Conservation (phyloP, 2,797 vertebrate species). For the Holocentrus rufus region DNA sequence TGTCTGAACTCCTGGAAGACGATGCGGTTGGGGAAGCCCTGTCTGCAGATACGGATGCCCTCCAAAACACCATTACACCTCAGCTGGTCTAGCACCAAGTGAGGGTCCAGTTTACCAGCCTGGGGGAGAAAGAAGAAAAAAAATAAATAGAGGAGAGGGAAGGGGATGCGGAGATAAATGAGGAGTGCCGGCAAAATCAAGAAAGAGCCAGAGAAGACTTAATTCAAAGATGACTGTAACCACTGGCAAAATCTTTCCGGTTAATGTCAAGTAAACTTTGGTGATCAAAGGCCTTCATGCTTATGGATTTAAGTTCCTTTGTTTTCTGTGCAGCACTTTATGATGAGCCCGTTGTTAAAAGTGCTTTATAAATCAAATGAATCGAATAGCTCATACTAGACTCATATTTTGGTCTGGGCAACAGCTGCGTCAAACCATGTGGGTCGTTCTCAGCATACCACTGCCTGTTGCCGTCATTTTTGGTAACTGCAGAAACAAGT, state of each 20-base stretch:
- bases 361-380: neutral
- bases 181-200: too few relatives aligned
- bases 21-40: conserved; percentile 98
- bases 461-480: neutral
- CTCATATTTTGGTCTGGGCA: neutral
- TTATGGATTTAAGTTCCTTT: too few relatives aligned
- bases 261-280: too few relatives aligned
- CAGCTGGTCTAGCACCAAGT: conserved; percentile 95
- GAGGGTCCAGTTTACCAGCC: conserved; percentile 95
- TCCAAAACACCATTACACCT: conserved; percentile 96
- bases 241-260: too few relatives aligned
- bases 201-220: too few relatives aligned
- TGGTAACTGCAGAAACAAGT: too few relatives aligned
- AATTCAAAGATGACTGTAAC: too few relatives aligned
- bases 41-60: conserved; percentile 96
- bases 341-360: too few relatives aligned
- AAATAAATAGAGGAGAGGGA: neutral
- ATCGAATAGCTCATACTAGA: neutral
- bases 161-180: neutral
- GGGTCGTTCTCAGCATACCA: neutral
- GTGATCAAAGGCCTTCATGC: too few relatives aligned
- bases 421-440: neutral
- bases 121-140: conserved; percentile 60
- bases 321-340: too few relatives aligned
- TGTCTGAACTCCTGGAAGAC: conserved; percentile 98